Evolutionary conservation across 1,140 invertebrate genomes (phyloP).

Genomic region (Lithobius niger): DNA sequence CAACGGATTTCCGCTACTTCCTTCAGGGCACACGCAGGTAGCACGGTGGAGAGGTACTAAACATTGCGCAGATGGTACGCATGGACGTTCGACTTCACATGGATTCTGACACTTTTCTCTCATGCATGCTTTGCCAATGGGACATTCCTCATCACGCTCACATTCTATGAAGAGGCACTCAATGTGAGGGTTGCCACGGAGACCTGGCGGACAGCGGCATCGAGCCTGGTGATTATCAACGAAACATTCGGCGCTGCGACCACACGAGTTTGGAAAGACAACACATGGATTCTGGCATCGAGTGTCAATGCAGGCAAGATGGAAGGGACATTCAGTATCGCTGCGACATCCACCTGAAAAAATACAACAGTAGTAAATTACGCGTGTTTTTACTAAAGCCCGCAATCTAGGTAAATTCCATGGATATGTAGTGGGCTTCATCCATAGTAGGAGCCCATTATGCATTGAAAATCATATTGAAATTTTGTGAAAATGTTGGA

Average conservation of each 20-base stretch:
- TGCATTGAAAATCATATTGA: no score
- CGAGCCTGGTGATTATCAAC: slow-evolving; percentile 55
- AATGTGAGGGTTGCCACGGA: slow-evolving; percentile 43
- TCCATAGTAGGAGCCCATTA: no score
- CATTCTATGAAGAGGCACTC: slow-evolving; percentile 22
- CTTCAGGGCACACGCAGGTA: slow-evolving; percentile 56
- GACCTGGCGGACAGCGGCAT: slow-evolving; percentile 63
- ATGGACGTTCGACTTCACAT: slow-evolving; percentile 32
- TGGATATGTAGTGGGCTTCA: no score
- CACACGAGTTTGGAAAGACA: slow-evolving; percentile 48
- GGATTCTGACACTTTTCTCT: slow-evolving; percentile 23
- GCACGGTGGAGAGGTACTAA: slow-evolving; percentile 57
- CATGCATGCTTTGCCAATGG: slow-evolving; percentile 25
- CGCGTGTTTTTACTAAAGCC: no score
- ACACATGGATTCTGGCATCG: slow-evolving; percentile 63
- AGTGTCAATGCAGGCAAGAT: slow-evolving; percentile 65
- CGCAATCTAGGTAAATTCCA: no score
- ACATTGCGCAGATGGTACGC: slow-evolving; percentile 59
- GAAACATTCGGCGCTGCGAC: slow-evolving; percentile 64
- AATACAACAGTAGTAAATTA: not conserved
- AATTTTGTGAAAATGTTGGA: no score
- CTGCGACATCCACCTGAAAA: slow-evolving; percentile 41
- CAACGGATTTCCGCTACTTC: slow-evolving; percentile 63
- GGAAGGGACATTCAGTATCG: slow-evolving; percentile 67
- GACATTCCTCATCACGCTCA: slow-evolving; percentile 26